Evolutionary conservation across 2,888 invertebrate genomes (phyloP), one percentile per base, ranked within the genome.

Genomic region (Leptinotarsa rubiginosa): DNA sequence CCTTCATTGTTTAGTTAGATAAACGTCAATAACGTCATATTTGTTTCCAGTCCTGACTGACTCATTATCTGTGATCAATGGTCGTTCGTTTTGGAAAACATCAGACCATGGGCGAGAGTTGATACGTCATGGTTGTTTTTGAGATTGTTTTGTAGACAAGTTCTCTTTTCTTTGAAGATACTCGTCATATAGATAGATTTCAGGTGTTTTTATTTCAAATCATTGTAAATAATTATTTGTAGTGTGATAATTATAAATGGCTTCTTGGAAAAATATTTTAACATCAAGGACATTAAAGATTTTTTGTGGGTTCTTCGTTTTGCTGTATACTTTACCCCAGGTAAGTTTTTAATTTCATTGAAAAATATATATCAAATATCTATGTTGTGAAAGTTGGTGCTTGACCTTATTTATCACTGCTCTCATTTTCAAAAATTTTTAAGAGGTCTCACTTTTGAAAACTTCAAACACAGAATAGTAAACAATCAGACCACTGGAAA

Each of bases 251-350:
- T 13, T 50, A 50, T 50, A 50, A 50, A 50, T 50, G 50, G 50
- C 50, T 50, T n/a, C 16, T n/a, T n/a, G 12, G 16, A n/a, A 50
- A 50, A 50, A 16, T 16, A 50, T 50, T 50, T 50, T 16, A 49
- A 4, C 50, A 50, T 50, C 50, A 50, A 50, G 50, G 50, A 50
- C 50, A 50, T 50, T 50, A 15, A 50, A 15, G 15, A 50, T 13
- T 50, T 50, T 50, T n/a, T 50, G n/a, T 50, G 50, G 15, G 50
- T 50, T 50, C 50, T 50, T 50, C 50, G 50, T n/a, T 50, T 50
- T 50, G 50, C 50, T 50, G 50, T n/a, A 16, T 50, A 50, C n/a
- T 50, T 50, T n/a, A 50, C 15, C 15, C n/a, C 15, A 50, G 50
- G 50, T 50, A 50, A 50, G 50, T 50, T 50, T 50, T 50, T 1